phyloP scores from a whole-genome alignment of 2,797 vertebrate genomes.

The Myiotriccus ornatus region DNA sequence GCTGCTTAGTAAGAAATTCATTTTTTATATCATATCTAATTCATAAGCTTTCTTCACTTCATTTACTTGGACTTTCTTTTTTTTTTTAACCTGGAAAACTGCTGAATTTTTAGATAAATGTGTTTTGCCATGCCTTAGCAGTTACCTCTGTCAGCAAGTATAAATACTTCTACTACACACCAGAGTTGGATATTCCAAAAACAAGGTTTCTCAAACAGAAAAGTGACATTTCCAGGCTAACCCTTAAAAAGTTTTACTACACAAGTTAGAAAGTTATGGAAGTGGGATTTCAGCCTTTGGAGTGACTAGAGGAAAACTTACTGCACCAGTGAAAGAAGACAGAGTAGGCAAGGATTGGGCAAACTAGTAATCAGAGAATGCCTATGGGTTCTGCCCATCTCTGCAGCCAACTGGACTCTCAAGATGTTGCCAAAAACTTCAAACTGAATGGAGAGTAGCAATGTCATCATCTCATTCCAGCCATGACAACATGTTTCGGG shows the following conservation, averaged over 20 bases:
- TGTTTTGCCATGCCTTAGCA: constrained; percentile 21
- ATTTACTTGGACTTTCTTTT: constrained; percentile 16
- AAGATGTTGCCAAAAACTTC: neutral
- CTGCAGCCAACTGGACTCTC: neutral
- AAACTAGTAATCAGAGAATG: neutral
- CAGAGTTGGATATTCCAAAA: neutral
- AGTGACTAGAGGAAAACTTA: neutral
- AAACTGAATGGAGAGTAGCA: fast-evolving
- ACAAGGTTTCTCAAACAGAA: constrained; percentile 41
- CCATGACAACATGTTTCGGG: fast-evolving
- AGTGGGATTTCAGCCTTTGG: neutral
- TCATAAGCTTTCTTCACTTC: constrained; percentile 36
- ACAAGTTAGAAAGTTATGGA: neutral
- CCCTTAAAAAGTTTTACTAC: neutral
- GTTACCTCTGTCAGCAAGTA: constrained; percentile 31
- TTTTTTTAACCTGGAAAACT: constrained; percentile 4
- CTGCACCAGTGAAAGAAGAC: neutral
- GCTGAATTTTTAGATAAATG: constrained; percentile 13
- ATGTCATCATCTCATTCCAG: neutral
- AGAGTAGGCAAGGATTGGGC: neutral
- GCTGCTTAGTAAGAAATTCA: constrained; percentile 29
- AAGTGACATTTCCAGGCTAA: constrained; percentile 49
- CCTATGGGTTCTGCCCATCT: neutral
- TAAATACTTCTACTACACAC: constrained; percentile 38
- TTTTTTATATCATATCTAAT: constrained; percentile 34